Evolutionary conservation across 2,888 invertebrate species (phyloP).

Genomic region (Clepsis dumicolana): DNA sequence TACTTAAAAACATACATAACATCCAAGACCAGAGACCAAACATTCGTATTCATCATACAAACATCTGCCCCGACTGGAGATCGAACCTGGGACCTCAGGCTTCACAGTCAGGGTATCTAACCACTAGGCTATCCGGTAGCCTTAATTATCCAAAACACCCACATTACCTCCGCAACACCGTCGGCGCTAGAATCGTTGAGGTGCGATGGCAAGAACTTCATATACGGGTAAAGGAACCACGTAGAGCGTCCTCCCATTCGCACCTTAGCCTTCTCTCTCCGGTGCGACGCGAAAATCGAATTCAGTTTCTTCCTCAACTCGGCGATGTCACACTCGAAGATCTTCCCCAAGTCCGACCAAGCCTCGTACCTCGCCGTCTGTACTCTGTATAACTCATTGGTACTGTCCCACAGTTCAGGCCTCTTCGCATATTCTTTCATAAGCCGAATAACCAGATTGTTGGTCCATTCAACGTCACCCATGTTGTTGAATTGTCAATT

Average conservation of each 20-base stretch:
- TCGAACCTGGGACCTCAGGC: too few relatives aligned
- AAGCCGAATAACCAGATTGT: conserved; percentile 62
- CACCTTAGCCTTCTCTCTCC: conserved; percentile 73
- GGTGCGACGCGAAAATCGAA: conserved; percentile 76
- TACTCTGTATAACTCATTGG: conserved; percentile 63
- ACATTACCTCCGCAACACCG: conserved; percentile 26
- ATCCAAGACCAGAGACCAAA: too few relatives aligned
- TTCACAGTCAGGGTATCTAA: too few relatives aligned
- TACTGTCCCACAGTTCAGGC: conserved; percentile 69
- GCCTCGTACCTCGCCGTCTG: conserved; percentile 70
- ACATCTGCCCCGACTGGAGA: too few relatives aligned
- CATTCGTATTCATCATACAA: too few relatives aligned
- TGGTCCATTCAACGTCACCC: conserved; percentile 71
- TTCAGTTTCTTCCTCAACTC: conserved; percentile 76
- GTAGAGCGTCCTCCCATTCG: conserved; percentile 63
- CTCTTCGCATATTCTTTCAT: conserved; percentile 65
- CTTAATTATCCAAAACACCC: too few relatives aligned
- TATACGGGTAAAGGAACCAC: conserved; percentile 73
- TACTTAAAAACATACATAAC: too few relatives aligned
- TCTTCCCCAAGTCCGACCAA: conserved; percentile 66
- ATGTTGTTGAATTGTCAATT: conserved; percentile 50
- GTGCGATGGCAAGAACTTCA: conserved; percentile 71
- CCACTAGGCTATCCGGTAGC: too few relatives aligned
- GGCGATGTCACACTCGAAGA: conserved; percentile 69
- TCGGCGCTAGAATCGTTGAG: conserved; percentile 48